Evolutionary conservation across 2,113 vertebrate species (phyloP).

Genomic region (Nycticorax nycticorax): DNA sequence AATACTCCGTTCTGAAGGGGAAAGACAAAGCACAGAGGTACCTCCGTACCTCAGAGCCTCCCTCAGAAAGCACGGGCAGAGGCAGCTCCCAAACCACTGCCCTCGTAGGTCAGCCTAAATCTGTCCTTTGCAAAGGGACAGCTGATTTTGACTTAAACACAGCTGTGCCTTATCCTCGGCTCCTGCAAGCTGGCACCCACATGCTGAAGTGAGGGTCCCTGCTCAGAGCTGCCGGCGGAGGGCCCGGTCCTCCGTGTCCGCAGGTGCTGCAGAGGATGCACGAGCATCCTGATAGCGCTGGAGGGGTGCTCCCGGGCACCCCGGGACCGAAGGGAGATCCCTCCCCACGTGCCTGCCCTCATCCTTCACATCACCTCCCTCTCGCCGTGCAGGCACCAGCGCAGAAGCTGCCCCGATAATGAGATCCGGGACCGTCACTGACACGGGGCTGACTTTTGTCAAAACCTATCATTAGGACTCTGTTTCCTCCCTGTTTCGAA

Average conservation of each 20-base stretch:
- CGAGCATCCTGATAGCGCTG: fast-evolving
- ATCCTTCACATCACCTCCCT: neutral
- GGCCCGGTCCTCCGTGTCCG: fast-evolving
- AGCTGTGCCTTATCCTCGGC: neutral
- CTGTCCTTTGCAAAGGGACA: neutral
- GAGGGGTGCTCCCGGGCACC: neutral
- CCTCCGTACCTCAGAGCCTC: neutral
- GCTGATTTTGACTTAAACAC: neutral
- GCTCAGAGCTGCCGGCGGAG: neutral
- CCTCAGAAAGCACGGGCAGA: neutral
- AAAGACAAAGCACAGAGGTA: neutral
- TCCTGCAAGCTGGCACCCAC: neutral
- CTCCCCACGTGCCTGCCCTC: neutral
- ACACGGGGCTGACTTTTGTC: conserved; percentile 1
- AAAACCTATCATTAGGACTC: conserved; percentile 5
- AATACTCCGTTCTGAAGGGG: neutral
- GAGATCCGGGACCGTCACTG: neutral
- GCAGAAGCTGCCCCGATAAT: neutral
- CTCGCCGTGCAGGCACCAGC: fast-evolving
- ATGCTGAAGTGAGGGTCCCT: neutral
- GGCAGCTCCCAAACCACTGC: neutral
- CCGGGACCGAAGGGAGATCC: fast-evolving
- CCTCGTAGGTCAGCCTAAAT: neutral
- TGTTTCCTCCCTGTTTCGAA: conserved; percentile 25
- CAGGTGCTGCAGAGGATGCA: neutral